Conservation (phyloP, 2,888 invertebrate genomes). For the Herminia tarsipennalis region DNA sequence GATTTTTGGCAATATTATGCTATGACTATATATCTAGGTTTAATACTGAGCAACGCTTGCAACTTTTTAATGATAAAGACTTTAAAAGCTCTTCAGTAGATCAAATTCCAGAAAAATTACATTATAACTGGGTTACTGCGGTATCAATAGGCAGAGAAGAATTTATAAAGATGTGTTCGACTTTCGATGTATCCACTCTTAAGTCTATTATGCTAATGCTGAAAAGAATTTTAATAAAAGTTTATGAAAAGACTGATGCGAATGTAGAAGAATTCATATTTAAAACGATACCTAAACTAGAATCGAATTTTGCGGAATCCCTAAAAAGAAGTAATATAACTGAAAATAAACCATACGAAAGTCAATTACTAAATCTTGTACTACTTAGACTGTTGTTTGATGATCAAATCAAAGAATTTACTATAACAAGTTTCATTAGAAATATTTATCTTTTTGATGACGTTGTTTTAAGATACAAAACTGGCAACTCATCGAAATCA, state of each 20-base stretch:
- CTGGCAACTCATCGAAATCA: conserved; percentile 12
- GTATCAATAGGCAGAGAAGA: neutral
- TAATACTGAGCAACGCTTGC: neutral
- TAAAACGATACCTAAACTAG: neutral
- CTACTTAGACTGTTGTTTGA: conserved; percentile 26
- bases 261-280: neutral
- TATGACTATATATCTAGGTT: neutral
- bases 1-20: neutral
- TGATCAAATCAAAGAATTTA: too few relatives aligned
- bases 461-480: conserved; percentile 30
- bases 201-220: neutral
- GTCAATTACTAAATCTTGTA: conserved; percentile 33
- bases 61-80: neutral
- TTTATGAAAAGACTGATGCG: neutral
- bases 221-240: neutral
- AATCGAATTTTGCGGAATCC: neutral
- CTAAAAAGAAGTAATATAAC: neutral
- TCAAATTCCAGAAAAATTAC: too few relatives aligned
- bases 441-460: too few relatives aligned
- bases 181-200: neutral
- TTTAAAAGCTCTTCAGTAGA: too few relatives aligned
- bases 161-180: neutral
- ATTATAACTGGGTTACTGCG: too few relatives aligned
- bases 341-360: conserved; percentile 33
- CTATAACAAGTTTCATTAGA: too few relatives aligned